Evolutionary conservation across 2,113 vertebrate genomes (phyloP).

Genomic region (Hoplias malabaricus): DNA sequence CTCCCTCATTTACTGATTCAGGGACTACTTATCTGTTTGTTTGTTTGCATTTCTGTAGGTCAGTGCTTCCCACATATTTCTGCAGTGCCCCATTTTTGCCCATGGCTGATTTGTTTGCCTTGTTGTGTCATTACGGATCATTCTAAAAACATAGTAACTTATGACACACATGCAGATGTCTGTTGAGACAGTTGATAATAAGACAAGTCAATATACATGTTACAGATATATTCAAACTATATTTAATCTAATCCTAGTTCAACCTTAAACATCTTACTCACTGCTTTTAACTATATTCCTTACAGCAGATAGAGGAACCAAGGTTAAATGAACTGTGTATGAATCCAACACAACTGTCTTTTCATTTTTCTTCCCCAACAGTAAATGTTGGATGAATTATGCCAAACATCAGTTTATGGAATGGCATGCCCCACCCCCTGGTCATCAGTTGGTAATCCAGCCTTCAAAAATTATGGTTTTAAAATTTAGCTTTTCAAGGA

Average conservation of each 20-base stretch:
- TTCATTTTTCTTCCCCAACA: neutral
- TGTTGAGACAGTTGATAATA: neutral
- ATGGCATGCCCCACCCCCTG: too few species aligned
- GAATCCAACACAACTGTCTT: neutral
- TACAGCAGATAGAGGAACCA: neutral
- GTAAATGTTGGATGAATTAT: neutral
- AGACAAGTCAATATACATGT: neutral
- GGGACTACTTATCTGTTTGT: slow-evolving; percentile 14
- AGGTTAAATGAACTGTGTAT: neutral
- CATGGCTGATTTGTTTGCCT: too few species aligned
- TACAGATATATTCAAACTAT: neutral
- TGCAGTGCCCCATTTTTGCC: too few species aligned
- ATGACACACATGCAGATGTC: neutral
- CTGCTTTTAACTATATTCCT: neutral
- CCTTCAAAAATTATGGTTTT: too few species aligned
- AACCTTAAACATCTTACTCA: neutral
- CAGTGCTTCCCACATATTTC: too few species aligned
- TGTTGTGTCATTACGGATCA: too few species aligned
- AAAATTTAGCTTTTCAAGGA: too few species aligned
- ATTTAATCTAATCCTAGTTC: neutral
- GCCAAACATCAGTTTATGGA: too few species aligned
- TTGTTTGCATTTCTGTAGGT: neutral
- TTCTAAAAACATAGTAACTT: too few species aligned
- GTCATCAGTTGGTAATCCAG: too few species aligned
- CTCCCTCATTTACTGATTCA: slow-evolving; percentile 24